A percentile compares a stretch with the other conserved stretches of the same genome.
phyloP scores from a whole-genome alignment of 2,888 invertebrate genomes.

The Pollenia angustigena region DNA sequence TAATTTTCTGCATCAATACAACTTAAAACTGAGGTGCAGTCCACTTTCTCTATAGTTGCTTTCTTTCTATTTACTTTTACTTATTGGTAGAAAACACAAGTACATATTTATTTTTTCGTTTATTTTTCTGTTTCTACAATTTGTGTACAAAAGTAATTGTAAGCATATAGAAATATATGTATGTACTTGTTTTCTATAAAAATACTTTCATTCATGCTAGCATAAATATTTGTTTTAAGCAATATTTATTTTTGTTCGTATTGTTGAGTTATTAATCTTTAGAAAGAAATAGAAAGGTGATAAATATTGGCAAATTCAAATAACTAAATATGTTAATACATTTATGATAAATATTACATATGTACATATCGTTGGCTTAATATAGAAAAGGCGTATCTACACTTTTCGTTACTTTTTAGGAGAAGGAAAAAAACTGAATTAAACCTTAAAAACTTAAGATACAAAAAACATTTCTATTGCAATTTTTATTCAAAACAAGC shows the following conservation, averaged over 20 bases:
- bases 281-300: too few relatives aligned
- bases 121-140: neutral
- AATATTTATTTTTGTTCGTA: neutral
- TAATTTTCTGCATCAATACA: constrained; percentile 63
- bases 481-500: too few relatives aligned
- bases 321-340: too few relatives aligned
- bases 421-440: too few relatives aligned
- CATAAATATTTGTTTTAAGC: constrained; percentile 11
- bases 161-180: neutral
- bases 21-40: constrained; percentile 39
- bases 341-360: too few relatives aligned
- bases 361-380: too few relatives aligned
- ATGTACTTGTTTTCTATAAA: neutral
- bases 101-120: neutral
- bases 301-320: too few relatives aligned
- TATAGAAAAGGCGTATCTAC: too few relatives aligned
- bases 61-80: constrained; percentile 57
- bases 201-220: neutral
- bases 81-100: neutral
- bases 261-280: neutral
- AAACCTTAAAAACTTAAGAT: too few relatives aligned
- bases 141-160: constrained; percentile 6
- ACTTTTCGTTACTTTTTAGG: too few relatives aligned
- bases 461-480: too few relatives aligned
- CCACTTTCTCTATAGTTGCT: constrained; percentile 1